Evolutionary conservation across 2,888 invertebrate species (phyloP), one percentile per base, ranked within the genome.

Genomic region (Acronicta aceris): DNA sequence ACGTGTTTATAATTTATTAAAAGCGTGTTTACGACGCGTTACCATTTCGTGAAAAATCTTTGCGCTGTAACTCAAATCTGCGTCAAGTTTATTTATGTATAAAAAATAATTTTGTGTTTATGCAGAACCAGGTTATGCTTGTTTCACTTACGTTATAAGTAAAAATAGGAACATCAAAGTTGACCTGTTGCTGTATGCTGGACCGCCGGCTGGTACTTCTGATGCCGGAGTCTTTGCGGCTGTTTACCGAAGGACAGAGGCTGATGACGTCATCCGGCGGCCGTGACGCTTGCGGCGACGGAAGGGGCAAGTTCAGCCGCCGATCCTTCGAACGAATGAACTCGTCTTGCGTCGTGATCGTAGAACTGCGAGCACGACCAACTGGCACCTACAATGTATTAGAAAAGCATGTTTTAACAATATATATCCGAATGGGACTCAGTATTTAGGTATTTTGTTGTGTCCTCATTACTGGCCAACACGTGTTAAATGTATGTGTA

Each of bases 141-240:
- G 54, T 70, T 67, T 68, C 72, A 68, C 68, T 68, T 61, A 73
- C 69, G 63, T 73, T 73, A 69, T 56, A 73, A 56, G 65, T 70
- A 62, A 80, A 48, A 68, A 65, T 56, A 74, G 61, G 78, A 53
- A 74, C 57, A 74, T 75, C 61, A 69, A 71, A 65, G 68, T 66
- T 48, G 70, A 98, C 97, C 96, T 98, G 97, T 79, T 97, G 97
- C 81, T 97, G 97, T 85, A 98, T 97, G 84, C 98, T 98, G 79
- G 98, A 98, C 62, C 98, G 95, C 5, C 98, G 95, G 78, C 98
- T 98, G 58, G 97, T 97, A 86, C 98, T 98, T 78, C 97, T 95
- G 62, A 98, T 98, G 12, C 98, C 98, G 1, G 98, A 98, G 89
- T 98, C 98, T 89, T 98, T 98, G 59, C 98, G 95, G 78, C 98